Evolutionary conservation across 2,888 invertebrate species (phyloP), one percentile per base, ranked within the genome.

Genomic region (Agapostemon virescens): DNA sequence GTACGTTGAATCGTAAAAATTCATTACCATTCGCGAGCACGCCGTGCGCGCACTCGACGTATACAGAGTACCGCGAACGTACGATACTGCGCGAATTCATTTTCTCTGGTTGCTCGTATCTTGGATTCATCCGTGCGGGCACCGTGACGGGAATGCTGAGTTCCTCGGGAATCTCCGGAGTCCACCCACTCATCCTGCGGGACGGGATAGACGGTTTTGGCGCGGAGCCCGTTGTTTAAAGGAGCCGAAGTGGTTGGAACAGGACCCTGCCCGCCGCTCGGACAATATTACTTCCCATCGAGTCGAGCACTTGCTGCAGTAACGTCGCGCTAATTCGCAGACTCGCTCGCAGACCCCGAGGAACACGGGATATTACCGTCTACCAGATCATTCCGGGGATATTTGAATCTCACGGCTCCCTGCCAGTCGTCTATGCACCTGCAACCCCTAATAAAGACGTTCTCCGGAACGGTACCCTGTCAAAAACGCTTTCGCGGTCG

Each of bases 231-330:
- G 85, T 80, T 86, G 85, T 86, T 80, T 85, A 84, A 85, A 84
- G 81, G 82, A 82, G 74, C 52, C 77, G 72, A 81, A 77, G 77
- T 82, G 85, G 85, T 85, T 85, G 87, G 80, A 87, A 81, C 78
- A 84, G 79, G 80, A 81, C 79, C 69, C 73, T 66, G 26, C 58
- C 58, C 67, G 63, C 61, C 58, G 33, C 78, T 84, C 81, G 81
- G 87, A 86, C 87, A 82, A 85, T 86, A 86, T 86, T 86, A 86
- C 87, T 85, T 82, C 75, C 76, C 82, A 85, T 86, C 73, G 73
- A 79, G 84, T 82, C 84, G 82, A 87, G 85, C 74, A 74, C 81
- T 83, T 68, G 73, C 76, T n/a, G 75, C 75, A 66, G 84, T 85
- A 86, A 86, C 79, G 85, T 85, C 78, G 70, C 79, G 77, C 75